phyloP scores from a whole-genome alignment of 2,113 vertebrate species.

The Dolichotis patagonum region DNA sequence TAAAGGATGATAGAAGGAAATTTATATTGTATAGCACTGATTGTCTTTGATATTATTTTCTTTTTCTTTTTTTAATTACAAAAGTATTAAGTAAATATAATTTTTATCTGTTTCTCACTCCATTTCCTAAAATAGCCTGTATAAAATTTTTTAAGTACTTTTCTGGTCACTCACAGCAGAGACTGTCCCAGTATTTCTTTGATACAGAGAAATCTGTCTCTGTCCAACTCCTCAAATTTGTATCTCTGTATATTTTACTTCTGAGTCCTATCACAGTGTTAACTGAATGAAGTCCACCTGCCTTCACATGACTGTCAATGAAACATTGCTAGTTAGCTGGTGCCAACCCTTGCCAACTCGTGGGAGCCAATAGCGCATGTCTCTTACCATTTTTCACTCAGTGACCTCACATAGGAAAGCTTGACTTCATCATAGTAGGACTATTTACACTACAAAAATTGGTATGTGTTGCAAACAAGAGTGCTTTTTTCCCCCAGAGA shows the following conservation, averaged over 20 bases:
- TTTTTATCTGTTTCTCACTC: neutral
- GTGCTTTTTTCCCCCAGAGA: neutral
- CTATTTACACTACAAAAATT: neutral
- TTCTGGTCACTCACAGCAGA: neutral
- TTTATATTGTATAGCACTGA: neutral
- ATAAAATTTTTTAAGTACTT: neutral
- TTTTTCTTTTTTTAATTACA: neutral
- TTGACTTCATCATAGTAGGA: neutral
- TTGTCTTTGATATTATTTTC: neutral
- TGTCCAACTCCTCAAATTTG: neutral
- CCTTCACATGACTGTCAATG: neutral
- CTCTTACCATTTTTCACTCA: neutral
- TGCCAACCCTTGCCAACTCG: neutral
- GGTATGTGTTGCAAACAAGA: neutral
- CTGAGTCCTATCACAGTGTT: neutral
- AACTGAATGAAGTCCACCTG: neutral
- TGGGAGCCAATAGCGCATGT: fast-evolving
- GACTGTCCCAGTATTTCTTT: neutral
- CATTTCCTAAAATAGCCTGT: neutral
- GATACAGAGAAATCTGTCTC: neutral
- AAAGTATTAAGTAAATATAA: neutral
- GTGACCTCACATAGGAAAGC: neutral
- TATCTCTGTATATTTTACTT: neutral
- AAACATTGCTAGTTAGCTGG: neutral
- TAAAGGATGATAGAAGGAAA: neutral